A percentile compares a stretch with the other conserved stretches of the same genome.
These are phyloP conservation scores for Sipha flava DNA, from an alignment of 1,140 invertebrate genomes.

Conservation along the genomic window DNA sequence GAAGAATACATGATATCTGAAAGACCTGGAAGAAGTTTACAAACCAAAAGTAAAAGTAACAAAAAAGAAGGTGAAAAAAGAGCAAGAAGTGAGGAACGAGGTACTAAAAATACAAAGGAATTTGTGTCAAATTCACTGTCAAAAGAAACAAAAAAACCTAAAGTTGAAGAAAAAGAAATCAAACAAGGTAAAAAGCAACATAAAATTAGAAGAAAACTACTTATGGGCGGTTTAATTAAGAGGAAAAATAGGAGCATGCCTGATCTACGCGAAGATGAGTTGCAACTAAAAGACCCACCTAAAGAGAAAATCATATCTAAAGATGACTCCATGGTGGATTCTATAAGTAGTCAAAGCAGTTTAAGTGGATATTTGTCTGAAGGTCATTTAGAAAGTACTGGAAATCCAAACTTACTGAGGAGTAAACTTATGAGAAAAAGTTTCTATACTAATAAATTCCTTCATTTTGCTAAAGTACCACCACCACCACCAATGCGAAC, in stretches of 20 bases:
- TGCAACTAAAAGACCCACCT: slow-evolving; percentile 35
- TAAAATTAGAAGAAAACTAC: slow-evolving; percentile 73
- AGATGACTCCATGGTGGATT: slow-evolving; percentile 63
- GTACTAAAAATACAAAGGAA: slow-evolving; percentile 49
- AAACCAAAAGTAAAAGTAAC: slow-evolving; percentile 55
- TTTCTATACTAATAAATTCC: slow-evolving; percentile 62
- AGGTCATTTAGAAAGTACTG: slow-evolving; percentile 69
- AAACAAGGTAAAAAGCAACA: slow-evolving; percentile 82
- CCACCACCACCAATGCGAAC: slow-evolving; percentile 76
- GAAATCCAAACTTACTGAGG: slow-evolving; percentile 72
- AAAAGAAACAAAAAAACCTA: slow-evolving; percentile 36
- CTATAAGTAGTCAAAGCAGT: slow-evolving; percentile 53
- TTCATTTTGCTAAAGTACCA: slow-evolving; percentile 73
- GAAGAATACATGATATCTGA: slow-evolving; percentile 60
- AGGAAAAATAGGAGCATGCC: slow-evolving; percentile 86
- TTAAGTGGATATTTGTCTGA: slow-evolving; percentile 77
- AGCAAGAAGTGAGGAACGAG: slow-evolving; percentile 71
- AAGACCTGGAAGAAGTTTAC: slow-evolving; percentile 52
- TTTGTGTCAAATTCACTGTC: slow-evolving; percentile 39
- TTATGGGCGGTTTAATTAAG: slow-evolving; percentile 81
- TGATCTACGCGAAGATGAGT: slow-evolving; percentile 62
- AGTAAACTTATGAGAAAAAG: slow-evolving; percentile 83
- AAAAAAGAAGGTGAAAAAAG: slow-evolving; percentile 68
- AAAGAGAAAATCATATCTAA: slow-evolving; percentile 46
- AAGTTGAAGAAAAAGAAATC: slow-evolving; percentile 46